phyloP scores from a whole-genome alignment of 2,797 vertebrate species.

The Bradypus variegatus region DNA sequence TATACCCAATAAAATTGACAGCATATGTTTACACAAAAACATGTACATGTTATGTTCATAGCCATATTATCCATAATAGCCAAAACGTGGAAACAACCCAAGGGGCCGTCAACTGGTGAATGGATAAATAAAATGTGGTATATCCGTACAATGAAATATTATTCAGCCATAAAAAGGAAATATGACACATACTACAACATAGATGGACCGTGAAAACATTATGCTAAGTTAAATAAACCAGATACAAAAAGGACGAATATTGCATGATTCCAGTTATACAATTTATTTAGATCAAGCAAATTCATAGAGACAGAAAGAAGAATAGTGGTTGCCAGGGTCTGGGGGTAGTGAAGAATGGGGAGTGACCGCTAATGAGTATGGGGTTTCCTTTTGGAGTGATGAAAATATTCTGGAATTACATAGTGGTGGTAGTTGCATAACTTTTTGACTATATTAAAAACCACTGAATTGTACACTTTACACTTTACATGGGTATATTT shows the following conservation, averaged over 20 bases:
- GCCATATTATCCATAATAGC: no score
- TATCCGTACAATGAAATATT: not conserved
- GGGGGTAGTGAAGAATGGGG: not conserved
- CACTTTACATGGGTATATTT: not conserved
- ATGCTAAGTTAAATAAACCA: not conserved
- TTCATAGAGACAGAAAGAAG: not conserved
- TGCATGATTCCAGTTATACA: not conserved
- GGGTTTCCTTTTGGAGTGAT: not conserved
- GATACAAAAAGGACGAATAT: not conserved
- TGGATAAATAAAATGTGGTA: not conserved
- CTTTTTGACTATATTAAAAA: not conserved
- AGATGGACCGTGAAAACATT: not conserved
- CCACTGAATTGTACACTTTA: not conserved
- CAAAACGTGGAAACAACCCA: not conserved
- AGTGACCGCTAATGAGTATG: not conserved
- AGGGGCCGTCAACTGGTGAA: not conserved
- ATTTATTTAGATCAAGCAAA: not conserved
- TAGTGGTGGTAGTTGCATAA: not conserved
- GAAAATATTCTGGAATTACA: not conserved
- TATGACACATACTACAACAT: not conserved
- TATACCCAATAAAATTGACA: no score
- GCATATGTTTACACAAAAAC: no score
- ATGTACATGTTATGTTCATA: no score
- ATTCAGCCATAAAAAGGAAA: not conserved
- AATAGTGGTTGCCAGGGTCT: not conserved